Evolutionary conservation across 2,113 vertebrate species (phyloP).

Genomic region (Muntiacus muntjak): DNA sequence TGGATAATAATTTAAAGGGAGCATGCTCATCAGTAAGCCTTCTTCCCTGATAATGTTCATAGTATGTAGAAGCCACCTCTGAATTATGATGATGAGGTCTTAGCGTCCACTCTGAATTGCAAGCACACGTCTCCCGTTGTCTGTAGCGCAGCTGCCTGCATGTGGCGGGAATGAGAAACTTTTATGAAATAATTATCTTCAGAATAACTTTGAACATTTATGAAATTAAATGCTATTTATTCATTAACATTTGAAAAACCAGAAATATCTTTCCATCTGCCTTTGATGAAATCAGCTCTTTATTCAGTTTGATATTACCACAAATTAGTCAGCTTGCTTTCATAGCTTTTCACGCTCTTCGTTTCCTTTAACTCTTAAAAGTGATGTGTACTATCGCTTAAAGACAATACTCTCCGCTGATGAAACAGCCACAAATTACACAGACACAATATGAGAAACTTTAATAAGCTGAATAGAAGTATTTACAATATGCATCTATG

Average conservation of each 20-base stretch:
- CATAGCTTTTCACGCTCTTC: neutral
- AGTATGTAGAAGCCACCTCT: neutral
- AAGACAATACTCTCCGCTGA: slow-evolving; percentile 65
- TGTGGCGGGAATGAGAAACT: slow-evolving; percentile 50
- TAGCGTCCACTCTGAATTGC: neutral
- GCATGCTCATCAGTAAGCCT: neutral
- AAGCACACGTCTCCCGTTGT: neutral
- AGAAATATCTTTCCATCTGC: slow-evolving; percentile 43
- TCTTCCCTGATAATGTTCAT: neutral
- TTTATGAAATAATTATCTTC: slow-evolving; percentile 73
- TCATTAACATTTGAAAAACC: slow-evolving; percentile 56
- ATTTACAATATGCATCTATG: slow-evolving; percentile 63
- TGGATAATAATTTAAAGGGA: neutral
- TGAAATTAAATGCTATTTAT: slow-evolving; percentile 68
- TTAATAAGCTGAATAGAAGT: slow-evolving; percentile 55
- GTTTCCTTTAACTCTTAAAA: slow-evolving; percentile 30
- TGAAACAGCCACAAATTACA: slow-evolving; percentile 62
- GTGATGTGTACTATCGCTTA: neutral
- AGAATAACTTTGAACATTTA: slow-evolving; percentile 66
- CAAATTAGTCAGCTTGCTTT: slow-evolving; percentile 41
- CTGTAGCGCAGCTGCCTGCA: slow-evolving; percentile 46
- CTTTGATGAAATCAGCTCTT: slow-evolving; percentile 54
- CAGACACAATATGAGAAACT: slow-evolving; percentile 47
- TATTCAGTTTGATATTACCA: slow-evolving; percentile 53
- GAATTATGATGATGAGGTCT: slow-evolving; percentile 38